Conservation (phyloP, 2,797 vertebrate species). For the Xenopus petersii region DNA sequence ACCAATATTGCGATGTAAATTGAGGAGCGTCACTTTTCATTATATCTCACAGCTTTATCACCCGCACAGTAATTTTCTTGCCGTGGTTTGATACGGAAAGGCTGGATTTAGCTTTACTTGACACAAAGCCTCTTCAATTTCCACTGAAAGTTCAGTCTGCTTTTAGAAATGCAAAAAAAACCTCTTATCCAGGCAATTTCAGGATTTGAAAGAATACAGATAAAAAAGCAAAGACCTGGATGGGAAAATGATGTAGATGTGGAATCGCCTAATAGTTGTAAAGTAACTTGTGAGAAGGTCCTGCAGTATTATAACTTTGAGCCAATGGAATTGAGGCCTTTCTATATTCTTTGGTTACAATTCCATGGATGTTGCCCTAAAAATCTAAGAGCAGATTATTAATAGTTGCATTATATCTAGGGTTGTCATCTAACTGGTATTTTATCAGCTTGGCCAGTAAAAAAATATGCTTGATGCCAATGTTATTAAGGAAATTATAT, state of each 20-base stretch:
- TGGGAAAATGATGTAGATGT: slow-evolving; percentile 77
- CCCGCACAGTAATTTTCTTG: slow-evolving; percentile 98
- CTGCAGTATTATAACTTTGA: slow-evolving; percentile 58
- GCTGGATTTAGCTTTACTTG: slow-evolving; percentile 98
- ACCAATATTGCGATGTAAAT: slow-evolving; percentile 99
- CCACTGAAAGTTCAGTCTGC: slow-evolving; percentile 86
- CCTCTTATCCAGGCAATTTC: slow-evolving; percentile 88
- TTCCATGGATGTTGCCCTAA: no score
- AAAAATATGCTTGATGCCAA: no score
- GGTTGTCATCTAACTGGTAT: no score
- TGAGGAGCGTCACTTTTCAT: slow-evolving; percentile 98
- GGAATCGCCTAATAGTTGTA: slow-evolving; percentile 67
- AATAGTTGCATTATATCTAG: no score
- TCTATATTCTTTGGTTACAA: background rate
- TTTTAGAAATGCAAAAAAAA: slow-evolving; percentile 75
- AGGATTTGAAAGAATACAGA: slow-evolving; percentile 96
- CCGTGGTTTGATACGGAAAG: slow-evolving; percentile 96
- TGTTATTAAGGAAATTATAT: no score
- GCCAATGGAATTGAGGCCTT: slow-evolving; percentile 63
- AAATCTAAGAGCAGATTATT: no score
- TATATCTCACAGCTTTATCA: slow-evolving; percentile 99
- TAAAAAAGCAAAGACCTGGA: slow-evolving; percentile 81
- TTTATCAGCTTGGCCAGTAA: no score
- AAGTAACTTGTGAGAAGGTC: slow-evolving; percentile 58
- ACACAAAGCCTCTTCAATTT: slow-evolving; percentile 99